Conservation (phyloP, 2,797 vertebrate species). For the Aeoliscus strigatus region DNA sequence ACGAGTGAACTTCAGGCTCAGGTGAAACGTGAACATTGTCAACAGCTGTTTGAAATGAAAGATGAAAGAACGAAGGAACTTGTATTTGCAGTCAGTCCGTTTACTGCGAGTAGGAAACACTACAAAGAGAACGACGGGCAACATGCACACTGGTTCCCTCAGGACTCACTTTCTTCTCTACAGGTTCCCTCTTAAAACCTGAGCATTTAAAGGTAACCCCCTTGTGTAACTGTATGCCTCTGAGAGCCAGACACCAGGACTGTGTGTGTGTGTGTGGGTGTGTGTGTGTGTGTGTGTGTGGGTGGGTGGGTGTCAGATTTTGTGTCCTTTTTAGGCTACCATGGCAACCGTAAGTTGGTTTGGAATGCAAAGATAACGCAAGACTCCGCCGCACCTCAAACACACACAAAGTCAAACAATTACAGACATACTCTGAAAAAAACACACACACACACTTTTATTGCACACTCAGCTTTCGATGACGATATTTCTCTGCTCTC, state of each 20-base stretch:
- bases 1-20: conserved; percentile 12
- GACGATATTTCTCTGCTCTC: conserved; percentile 42
- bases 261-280: conserved; percentile 26
- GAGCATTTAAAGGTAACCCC: conserved; percentile 49
- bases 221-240: conserved; percentile 61
- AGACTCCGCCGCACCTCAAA: conserved; percentile 46
- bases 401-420: conserved; percentile 19
- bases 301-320: conserved; percentile 54
- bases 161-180: conserved; percentile 58
- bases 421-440: conserved; percentile 16
- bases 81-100: conserved; percentile 49
- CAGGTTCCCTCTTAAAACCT: conserved; percentile 60
- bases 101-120: conserved; percentile 51
- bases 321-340: conserved; percentile 52
- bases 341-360: conserved; percentile 55
- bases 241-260: conserved; percentile 57
- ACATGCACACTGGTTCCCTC: conserved; percentile 38
- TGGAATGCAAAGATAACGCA: conserved; percentile 69
- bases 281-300: conserved; percentile 16
- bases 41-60: conserved; percentile 46
- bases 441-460: conserved; percentile 22
- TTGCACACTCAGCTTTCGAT: conserved; percentile 30
- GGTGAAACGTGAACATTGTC: conserved; percentile 47
- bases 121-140: conserved; percentile 33
- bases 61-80: conserved; percentile 38